These are phyloP conservation scores for Caracal caracal DNA, from an alignment of 2,113 vertebrate species.

Conservation along the genomic window DNA sequence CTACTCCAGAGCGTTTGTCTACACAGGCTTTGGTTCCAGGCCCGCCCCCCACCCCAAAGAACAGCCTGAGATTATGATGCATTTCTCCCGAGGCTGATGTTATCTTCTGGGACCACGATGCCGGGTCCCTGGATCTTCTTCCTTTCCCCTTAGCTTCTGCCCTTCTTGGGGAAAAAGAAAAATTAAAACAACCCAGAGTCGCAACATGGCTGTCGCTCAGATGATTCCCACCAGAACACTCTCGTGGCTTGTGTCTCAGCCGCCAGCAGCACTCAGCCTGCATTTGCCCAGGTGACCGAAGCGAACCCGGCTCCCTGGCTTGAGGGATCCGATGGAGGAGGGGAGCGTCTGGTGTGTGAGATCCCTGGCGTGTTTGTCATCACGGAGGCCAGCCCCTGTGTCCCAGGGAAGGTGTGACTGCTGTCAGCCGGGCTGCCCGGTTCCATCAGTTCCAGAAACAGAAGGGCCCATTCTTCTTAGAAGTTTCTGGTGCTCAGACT, in stretches of 20 bases:
- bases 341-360: background rate
- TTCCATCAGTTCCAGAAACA: background rate
- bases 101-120: background rate
- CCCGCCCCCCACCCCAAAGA: rapidly evolving
- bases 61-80: background rate
- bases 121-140: background rate
- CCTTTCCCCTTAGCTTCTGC: background rate
- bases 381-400: background rate
- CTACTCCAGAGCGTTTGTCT: background rate
- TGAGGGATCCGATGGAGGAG: rapidly evolving
- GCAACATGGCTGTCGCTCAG: rapidly evolving
- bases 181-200: background rate
- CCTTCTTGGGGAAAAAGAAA: background rate
- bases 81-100: background rate
- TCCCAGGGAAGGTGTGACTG: background rate
- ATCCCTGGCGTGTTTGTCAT: background rate
- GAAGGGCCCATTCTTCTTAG: background rate
- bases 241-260: background rate
- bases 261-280: background rate
- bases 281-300: rapidly evolving
- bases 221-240: background rate
- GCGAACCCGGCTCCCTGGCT: rapidly evolving
- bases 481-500: background rate
- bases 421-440: background rate
- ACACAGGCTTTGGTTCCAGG: background rate